These are phyloP conservation scores for Brachypteracias leptosomus DNA, from an alignment of 2,113 vertebrate genomes.

Conservation along the genomic window DNA sequence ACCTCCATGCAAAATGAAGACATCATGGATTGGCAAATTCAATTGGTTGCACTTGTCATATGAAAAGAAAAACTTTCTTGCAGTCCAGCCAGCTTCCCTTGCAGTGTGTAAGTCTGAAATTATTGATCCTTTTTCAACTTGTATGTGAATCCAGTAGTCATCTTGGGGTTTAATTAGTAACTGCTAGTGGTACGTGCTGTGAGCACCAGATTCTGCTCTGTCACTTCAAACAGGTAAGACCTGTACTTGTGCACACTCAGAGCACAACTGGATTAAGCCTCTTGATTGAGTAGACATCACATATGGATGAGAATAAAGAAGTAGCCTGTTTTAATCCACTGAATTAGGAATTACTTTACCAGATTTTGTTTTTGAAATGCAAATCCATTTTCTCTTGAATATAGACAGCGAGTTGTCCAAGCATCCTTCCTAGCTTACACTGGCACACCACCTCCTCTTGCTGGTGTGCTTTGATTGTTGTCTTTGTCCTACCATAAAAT, in stretches of 20 bases:
- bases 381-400: background rate
- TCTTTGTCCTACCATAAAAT: background rate
- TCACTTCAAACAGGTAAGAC: background rate
- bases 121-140: background rate
- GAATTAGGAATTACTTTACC: background rate
- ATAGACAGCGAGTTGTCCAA: background rate
- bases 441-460: background rate
- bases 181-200: background rate
- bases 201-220: background rate
- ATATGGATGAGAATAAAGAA: background rate
- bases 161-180: background rate
- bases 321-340: background rate
- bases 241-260: background rate
- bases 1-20: background rate
- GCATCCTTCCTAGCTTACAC: background rate
- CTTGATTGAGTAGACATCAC: background rate
- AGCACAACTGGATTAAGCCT: background rate
- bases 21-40: background rate
- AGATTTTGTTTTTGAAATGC: background rate
- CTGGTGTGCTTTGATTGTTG: background rate
- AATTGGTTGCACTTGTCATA: background rate
- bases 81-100: background rate
- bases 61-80: background rate
- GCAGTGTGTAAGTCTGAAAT: background rate
- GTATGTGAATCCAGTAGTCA: background rate